Conservation (phyloP, 1,140 invertebrate genomes). For the Diachasma alloeum region DNA sequence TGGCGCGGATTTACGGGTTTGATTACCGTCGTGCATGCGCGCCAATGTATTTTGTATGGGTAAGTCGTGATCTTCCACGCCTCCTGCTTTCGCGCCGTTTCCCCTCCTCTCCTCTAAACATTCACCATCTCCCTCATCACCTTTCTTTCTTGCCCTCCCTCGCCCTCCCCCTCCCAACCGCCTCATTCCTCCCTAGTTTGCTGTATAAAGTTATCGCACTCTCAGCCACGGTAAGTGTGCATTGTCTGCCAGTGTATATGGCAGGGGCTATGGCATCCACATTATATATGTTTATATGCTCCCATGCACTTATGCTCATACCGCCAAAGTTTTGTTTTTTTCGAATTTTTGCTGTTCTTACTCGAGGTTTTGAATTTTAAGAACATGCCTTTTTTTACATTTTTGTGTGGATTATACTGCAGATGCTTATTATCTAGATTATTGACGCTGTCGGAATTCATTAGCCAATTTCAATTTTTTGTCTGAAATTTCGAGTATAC, state of each 20-base stretch:
- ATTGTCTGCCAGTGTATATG: conserved; percentile 43
- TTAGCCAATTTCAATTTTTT: no score
- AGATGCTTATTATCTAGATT: no score
- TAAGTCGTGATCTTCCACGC: conserved; percentile 59
- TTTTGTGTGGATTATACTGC: no score
- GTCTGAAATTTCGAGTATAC: no score
- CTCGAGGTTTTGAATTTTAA: no score
- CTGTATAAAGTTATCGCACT: conserved; percentile 54
- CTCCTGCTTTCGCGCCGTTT: conserved; percentile 31
- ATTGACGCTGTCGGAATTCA: no score
- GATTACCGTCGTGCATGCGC: conserved; percentile 47
- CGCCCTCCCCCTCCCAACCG: background rate
- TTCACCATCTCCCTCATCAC: background rate
- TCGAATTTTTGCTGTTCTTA: background rate
- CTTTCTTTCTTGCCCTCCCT: background rate
- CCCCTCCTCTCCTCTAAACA: background rate
- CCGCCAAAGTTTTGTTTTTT: background rate
- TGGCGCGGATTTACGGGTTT: conserved; percentile 44
- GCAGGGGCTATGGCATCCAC: background rate
- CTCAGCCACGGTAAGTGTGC: conserved; percentile 46
- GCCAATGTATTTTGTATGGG: conserved; percentile 51
- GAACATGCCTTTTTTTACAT: no score
- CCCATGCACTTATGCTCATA: background rate
- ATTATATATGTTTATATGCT: conserved; percentile 19
- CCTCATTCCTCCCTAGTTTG: background rate